Evolutionary conservation across 2,113 vertebrate species (phyloP), one percentile per base, ranked within the genome.

Genomic region (Probosciger aterrimus): DNA sequence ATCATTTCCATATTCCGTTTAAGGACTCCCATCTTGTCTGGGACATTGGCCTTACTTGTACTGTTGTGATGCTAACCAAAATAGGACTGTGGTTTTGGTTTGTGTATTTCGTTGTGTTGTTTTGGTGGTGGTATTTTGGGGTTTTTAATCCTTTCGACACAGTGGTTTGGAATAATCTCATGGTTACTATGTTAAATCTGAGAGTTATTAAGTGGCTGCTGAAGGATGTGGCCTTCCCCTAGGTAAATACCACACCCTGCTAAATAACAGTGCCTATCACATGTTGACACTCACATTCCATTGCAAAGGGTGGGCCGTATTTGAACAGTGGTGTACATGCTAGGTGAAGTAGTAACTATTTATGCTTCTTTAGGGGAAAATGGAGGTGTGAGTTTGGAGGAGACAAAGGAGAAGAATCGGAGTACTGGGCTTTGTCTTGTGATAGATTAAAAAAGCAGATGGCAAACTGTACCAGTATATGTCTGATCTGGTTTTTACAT

Each of bases 181-280:
- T 27, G 27, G 63, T 76, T 63, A 50, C 63, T 53, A 10, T 10
- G 4, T 71, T 73, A 88, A 94, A 92, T 68, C 82, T 79, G 3
- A 8, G 77, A 64, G 77, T 81, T 93, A 73, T 55, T 95, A 55
- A 92, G 90, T 87, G 92, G 75, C 95, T 96, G 92, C 95, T 94
- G 93, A 96, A 94, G 96, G 97, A 93, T 97, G 90, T 97, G 94
- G 96, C 78, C 93, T 97, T 95, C 85, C 93, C 94, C 64, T 83
- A 82, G 80, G 97, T 91, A 97, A 97, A 97, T 47, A 93, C 90
- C 95, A 94, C 96, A 70, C 97, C 97, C 89, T 0, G 0, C 88
- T 91, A 55, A 65, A 46, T 47, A 92, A 62, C 55, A 82, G 84
- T 20, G 88, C 71, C 84, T 91, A 31, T 82, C 11, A 4, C 7